phyloP scores from a whole-genome alignment of 2,888 invertebrate species.

The Tinea trinotella region DNA sequence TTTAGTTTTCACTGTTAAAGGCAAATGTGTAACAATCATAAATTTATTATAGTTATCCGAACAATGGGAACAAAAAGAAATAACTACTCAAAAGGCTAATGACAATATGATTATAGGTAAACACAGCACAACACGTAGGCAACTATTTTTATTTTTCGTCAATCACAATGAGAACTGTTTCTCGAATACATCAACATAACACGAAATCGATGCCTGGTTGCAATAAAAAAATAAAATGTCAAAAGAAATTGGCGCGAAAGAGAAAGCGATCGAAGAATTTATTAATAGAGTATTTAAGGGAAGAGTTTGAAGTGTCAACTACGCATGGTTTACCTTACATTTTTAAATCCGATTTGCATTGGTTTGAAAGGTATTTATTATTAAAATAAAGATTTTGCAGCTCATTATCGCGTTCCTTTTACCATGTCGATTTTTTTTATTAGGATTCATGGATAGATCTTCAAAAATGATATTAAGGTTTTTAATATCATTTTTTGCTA shows the following conservation, averaged over 20 bases:
- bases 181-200: background rate
- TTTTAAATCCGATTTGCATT: conserved; percentile 43
- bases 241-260: background rate
- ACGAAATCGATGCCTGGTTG: background rate
- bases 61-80: background rate
- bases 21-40: background rate
- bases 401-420: too few relatives aligned
- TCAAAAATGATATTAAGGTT: too few relatives aligned
- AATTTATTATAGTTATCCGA: background rate
- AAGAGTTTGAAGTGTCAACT: conserved; percentile 25
- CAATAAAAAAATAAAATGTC: conserved; percentile 7
- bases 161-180: background rate
- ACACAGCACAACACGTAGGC: too few relatives aligned
- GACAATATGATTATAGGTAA: background rate
- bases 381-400: too few relatives aligned
- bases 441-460: too few relatives aligned
- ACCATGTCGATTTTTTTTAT: too few relatives aligned
- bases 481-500: too few relatives aligned
- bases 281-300: background rate
- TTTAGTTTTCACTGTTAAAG: background rate
- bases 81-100: background rate
- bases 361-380: conserved; percentile 42
- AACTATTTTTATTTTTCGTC: too few relatives aligned
- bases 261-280: background rate
- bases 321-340: conserved; percentile 52